Conservation (phyloP, 2,888 invertebrate genomes). For the Drosophila algonquin region DNA sequence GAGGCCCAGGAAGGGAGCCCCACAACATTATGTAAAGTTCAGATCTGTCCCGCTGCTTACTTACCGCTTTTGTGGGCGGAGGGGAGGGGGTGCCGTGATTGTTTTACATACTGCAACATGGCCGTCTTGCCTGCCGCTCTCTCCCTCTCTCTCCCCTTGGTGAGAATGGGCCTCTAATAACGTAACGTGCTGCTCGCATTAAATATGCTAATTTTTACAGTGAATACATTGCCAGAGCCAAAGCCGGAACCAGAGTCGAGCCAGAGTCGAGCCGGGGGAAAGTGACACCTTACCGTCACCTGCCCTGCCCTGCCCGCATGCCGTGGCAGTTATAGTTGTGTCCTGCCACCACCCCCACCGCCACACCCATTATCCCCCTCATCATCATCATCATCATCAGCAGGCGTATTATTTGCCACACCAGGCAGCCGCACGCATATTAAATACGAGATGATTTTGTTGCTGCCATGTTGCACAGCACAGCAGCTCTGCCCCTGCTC, state of each 20-base stretch:
- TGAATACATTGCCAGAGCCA: constrained; percentile 64
- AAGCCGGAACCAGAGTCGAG: constrained; percentile 37
- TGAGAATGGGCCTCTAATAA: constrained; percentile 78
- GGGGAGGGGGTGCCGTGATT: constrained; percentile 47
- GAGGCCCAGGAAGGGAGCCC: background rate
- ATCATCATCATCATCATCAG: constrained; percentile 49
- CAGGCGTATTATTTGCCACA: constrained; percentile 70
- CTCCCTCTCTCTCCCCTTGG: constrained; percentile 26
- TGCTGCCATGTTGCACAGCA: constrained; percentile 58
- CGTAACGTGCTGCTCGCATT: constrained; percentile 79
- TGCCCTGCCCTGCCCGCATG: constrained; percentile 11
- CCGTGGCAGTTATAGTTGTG: constrained; percentile 36
- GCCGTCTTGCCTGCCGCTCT: constrained; percentile 27
- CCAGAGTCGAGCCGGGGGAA: constrained; percentile 6
- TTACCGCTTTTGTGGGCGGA: constrained; percentile 53
- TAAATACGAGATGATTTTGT: constrained; percentile 60
- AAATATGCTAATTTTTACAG: constrained; percentile 80
- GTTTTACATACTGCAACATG: constrained; percentile 67
- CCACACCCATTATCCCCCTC: background rate
- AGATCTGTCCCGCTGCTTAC: constrained; percentile 55
- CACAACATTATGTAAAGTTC: constrained; percentile 73
- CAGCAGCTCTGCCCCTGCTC: constrained; percentile 42
- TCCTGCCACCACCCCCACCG: constrained; percentile 9
- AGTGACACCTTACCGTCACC: constrained; percentile 48
- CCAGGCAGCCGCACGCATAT: constrained; percentile 70